Evolutionary conservation across 1,140 invertebrate species (phyloP), one percentile per base, ranked within the genome.

Genomic region (Leptopilina boulardi): DNA sequence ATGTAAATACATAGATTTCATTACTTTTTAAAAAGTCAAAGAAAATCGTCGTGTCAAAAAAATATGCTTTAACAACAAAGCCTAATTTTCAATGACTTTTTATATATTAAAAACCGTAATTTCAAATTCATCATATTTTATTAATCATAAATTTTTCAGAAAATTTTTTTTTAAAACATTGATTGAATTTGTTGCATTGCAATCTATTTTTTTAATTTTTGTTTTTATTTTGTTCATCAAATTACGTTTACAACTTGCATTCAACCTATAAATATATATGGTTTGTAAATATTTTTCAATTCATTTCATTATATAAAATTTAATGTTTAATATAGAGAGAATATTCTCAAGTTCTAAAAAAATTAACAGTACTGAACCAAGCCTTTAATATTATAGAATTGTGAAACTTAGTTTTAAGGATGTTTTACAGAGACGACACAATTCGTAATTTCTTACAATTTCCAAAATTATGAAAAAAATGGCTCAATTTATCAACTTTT

Each of bases 1-100:
- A 90, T 91, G 89, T 91, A 91, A 91, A 3, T 84, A 87, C 82
- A 87, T 70, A 83, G 77, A 81, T 18, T 51, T 51, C 77, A 42
- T n/a, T 85, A 41, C 47, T 72, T 51, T 72, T 72, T 72, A 72
- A 30, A 34, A 66, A 30, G 59, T 30, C 15, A 66, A n/a, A 30
- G 11, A 66, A 23, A 30, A 30, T 26, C 11, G 13, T 66, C 11
- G n/a, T 66, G 26, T 66, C 13, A 23, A 13, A 66, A n/a, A n/a
- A 66, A 34, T 10, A 15, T 23, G 23, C 56, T 66, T 15, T 3
- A 66, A 23, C 23, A 66, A 15, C 11, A 26, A 66, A 66, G 13
- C 26, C 15, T 30, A n/a, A 3, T 66, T 66, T 30, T 66, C 11
- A 26, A 30, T 66, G 1, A 11, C 13, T 30, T 30, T 4, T 66